Evolutionary conservation across 30 jellyfish, hydroid and myxozoan genomes (phyloP), one percentile per base, ranked within the genome.

Genomic region (Aurelia coerulea): DNA sequence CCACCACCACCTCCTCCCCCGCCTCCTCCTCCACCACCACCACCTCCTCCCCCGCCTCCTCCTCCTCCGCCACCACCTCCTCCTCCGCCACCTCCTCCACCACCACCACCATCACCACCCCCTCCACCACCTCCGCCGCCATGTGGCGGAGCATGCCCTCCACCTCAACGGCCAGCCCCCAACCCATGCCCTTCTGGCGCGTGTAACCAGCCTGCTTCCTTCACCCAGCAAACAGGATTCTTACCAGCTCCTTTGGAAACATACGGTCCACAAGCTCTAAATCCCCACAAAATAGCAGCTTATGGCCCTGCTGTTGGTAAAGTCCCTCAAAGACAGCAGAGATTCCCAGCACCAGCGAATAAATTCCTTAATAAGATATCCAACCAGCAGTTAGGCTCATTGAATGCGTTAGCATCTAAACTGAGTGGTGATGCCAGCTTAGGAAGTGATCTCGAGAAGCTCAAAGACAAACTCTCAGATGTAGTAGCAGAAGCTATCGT

Each of bases 401-500:
- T 69, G 46, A 56, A 69, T 62, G 33, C 62, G 11, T 32, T 82
- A 8, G 91, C 91, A 1, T 46, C 59, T 17, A 69, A 67, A 8
- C 41, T 82, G 33, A 82, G 41, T 32, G 42, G 54, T 56, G 62
- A 39, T 19, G 89, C 41, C 23, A 46, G 62, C 37, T 63, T 1
- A 37, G 90, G 74, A 52, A 68, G 60, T 15, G 80, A 86, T 35
- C 76, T 86, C 1, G 85, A 86, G 35, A 39, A 62, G n/a, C 50
- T 86, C 60, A 77, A 86, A 68, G 95, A 86, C 53, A 78, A 77
- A 53, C 58, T 86, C 6, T 86, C 95, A 35, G 95, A 86, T 75
- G 95, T 62, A 10, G 95, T 86, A 46, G 95, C 95, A 12, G 95
- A 86, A 53, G 95, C 95, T 2, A 86, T 86, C 15, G 95, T 86